These are phyloP conservation scores for Eupithecia insigniata DNA, from an alignment of 2,888 invertebrate genomes.

Conservation along the genomic window DNA sequence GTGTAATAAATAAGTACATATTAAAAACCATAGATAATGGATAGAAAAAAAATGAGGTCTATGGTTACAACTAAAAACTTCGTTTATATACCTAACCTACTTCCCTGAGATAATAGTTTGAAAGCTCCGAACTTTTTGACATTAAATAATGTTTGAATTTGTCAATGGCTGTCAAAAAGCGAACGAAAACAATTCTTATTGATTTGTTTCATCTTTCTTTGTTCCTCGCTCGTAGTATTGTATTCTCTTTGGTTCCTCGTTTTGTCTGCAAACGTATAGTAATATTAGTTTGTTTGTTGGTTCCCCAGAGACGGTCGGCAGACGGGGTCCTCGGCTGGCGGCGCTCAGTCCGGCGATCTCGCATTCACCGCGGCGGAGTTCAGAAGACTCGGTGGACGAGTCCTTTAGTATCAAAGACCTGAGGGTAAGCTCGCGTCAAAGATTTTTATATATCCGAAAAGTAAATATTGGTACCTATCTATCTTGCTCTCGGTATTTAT, in stretches of 20 bases:
- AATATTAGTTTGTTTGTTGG: background rate
- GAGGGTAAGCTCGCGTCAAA: constrained; percentile 81
- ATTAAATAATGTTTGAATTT: background rate
- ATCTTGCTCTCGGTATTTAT: no score
- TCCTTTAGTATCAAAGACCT: constrained; percentile 90
- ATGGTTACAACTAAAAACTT: no score
- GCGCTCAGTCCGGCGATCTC: constrained; percentile 76
- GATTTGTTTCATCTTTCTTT: background rate
- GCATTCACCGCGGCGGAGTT: constrained; percentile 93
- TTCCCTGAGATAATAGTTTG: no score
- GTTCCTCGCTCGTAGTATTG: no score
- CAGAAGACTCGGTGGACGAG: constrained; percentile 95
- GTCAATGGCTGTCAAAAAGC: background rate
- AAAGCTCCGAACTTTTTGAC: background rate
- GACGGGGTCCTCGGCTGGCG: constrained; percentile 69
- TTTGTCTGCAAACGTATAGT: background rate
- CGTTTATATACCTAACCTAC: no score
- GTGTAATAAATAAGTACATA: no score
- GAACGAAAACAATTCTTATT: background rate
- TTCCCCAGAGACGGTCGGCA: constrained; percentile 70
- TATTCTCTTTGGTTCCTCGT: no score
- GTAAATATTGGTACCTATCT: no score
- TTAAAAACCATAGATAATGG: no score
- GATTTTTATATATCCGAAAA: no score
- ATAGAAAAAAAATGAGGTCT: no score